These are phyloP conservation scores for Epinotia demarniana DNA, from an alignment of 2,888 invertebrate species.

Conservation along the genomic window DNA sequence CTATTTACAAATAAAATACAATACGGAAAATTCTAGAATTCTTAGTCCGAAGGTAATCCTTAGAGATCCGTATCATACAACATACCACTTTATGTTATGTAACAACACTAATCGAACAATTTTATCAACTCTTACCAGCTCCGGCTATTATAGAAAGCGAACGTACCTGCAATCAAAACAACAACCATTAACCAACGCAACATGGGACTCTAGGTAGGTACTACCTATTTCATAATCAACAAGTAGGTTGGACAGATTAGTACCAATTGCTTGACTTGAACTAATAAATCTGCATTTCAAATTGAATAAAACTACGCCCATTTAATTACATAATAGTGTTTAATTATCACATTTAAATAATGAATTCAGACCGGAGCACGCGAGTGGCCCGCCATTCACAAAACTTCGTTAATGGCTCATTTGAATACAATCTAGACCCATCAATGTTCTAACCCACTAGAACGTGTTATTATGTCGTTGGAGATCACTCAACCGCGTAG, in stretches of 20 bases:
- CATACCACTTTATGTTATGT: constrained; percentile 7
- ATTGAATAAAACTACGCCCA: constrained; percentile 63
- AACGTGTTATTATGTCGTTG: constrained; percentile 50
- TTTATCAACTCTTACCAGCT: constrained; percentile 33
- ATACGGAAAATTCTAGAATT: background rate
- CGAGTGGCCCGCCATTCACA: constrained; percentile 69
- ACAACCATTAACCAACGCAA: constrained; percentile 42
- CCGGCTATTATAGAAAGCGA: constrained; percentile 36
- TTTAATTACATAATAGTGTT: constrained; percentile 67
- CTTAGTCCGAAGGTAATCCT: background rate
- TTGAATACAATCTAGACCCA: constrained; percentile 72
- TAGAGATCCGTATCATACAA: background rate
- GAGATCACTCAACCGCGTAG: constrained; percentile 45
- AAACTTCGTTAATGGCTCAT: constrained; percentile 71
- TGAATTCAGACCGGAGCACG: constrained; percentile 69
- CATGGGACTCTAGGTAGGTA: constrained; percentile 30
- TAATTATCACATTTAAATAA: constrained; percentile 76
- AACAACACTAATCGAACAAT: constrained; percentile 32
- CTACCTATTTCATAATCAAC: constrained; percentile 45
- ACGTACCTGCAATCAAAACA: constrained; percentile 45
- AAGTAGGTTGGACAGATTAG: constrained; percentile 44
- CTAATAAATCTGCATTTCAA: constrained; percentile 58
- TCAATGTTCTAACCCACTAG: constrained; percentile 41
- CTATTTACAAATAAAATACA: too few relatives aligned
- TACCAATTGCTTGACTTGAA: constrained; percentile 48